Evolutionary conservation across 2,888 invertebrate species (phyloP).

Genomic region (Drosophila mimica): DNA sequence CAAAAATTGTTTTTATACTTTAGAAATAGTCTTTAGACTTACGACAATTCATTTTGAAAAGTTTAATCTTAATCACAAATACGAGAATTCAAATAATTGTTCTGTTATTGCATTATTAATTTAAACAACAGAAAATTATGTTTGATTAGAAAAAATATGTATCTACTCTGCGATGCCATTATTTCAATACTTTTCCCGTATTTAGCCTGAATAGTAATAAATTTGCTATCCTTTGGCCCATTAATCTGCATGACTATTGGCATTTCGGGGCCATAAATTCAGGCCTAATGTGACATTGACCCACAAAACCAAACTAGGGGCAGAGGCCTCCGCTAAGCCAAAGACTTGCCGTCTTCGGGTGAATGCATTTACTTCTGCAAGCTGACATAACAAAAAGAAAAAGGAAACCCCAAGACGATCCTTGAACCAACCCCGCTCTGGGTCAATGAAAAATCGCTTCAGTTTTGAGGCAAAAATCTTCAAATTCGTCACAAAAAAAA

Average conservation of each 20-base stretch:
- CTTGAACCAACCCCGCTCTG: slow-evolving; percentile 67
- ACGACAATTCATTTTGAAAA: neutral
- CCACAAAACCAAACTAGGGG: slow-evolving; percentile 60
- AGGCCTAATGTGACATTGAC: slow-evolving; percentile 70
- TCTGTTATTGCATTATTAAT: neutral
- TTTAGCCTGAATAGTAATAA: neutral
- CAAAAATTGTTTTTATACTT: neutral
- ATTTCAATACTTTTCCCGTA: slow-evolving; percentile 5
- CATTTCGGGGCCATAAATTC: slow-evolving; percentile 64
- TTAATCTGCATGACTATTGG: slow-evolving; percentile 74
- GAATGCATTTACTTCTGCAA: slow-evolving; percentile 69
- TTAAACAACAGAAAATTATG: neutral
- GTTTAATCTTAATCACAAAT: neutral
- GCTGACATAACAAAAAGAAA: slow-evolving; percentile 61
- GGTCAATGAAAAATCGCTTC: slow-evolving; percentile 77
- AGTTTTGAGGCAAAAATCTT: slow-evolving; percentile 79
- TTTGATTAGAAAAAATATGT: neutral
- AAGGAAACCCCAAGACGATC: slow-evolving; percentile 62
- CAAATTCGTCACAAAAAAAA: slow-evolving; percentile 70
- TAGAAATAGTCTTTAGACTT: neutral
- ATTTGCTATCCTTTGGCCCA: slow-evolving; percentile 29
- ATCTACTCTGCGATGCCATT: neutral
- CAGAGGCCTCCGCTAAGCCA: slow-evolving; percentile 46
- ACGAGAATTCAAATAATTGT: neutral
- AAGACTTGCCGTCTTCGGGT: slow-evolving; percentile 60